phyloP scores from a whole-genome alignment of 2,113 vertebrate species.

The Pseudopipra pipra region DNA sequence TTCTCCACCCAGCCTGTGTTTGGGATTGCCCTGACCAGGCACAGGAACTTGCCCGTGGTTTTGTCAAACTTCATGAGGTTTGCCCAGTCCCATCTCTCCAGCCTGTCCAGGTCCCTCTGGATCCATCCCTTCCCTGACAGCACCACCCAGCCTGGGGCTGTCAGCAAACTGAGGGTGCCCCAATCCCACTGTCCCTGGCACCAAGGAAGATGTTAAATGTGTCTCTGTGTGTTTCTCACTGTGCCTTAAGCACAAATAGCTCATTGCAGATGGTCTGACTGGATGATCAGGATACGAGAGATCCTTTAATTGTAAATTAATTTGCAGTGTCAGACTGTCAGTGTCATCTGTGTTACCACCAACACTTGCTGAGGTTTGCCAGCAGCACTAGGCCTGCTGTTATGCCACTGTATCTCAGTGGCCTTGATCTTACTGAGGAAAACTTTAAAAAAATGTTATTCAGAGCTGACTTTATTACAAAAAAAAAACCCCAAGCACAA shows the following conservation, averaged over 20 bases:
- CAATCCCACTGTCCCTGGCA: neutral
- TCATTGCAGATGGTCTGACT: neutral
- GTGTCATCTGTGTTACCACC: neutral
- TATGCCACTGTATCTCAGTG: neutral
- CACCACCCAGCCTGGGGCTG: neutral
- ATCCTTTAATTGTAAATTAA: slow-evolving; percentile 28
- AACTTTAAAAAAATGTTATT: neutral
- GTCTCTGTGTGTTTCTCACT: neutral
- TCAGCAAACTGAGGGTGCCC: neutral
- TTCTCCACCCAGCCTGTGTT: too few species aligned
- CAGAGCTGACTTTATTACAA: neutral
- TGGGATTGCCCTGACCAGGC: too few species aligned
- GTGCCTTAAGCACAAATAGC: neutral
- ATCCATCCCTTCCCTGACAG: neutral
- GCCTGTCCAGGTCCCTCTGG: neutral
- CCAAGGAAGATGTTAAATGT: neutral
- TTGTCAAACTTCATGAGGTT: too few species aligned
- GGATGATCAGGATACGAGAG: neutral
- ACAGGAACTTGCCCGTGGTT: neutral
- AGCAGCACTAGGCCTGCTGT: neutral
- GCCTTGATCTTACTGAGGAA: neutral
- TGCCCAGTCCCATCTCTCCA: neutral
- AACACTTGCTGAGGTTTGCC: neutral
- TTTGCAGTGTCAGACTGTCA: slow-evolving; percentile 51
- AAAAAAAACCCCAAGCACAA: neutral